Evolutionary conservation across 2,113 vertebrate species (phyloP).

Genomic region (Pleuronectes platessa): DNA sequence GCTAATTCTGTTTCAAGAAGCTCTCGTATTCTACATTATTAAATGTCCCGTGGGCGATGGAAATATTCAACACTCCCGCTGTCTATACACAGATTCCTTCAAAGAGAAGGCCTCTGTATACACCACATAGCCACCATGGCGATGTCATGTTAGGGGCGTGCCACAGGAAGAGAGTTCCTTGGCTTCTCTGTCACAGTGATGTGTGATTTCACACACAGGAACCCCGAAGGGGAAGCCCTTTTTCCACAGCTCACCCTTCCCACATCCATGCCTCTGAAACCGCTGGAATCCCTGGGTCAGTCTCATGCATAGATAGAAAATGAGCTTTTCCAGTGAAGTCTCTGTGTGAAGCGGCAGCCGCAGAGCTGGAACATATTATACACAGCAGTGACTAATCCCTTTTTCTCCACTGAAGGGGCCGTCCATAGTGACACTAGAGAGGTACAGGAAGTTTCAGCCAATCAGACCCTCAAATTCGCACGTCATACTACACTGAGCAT

Average conservation of each 20-base stretch:
- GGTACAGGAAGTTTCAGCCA: background rate
- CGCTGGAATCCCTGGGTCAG: slow-evolving; percentile 53
- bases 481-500: too few relatives aligned
- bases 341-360: slow-evolving; percentile 18
- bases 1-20: slow-evolving; percentile 24
- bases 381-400: background rate
- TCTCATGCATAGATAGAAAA: slow-evolving; percentile 39
- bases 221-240: slow-evolving; percentile 58
- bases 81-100: slow-evolving; percentile 24
- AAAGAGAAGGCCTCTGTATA: slow-evolving; percentile 44
- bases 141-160: slow-evolving; percentile 10
- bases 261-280: slow-evolving; percentile 40
- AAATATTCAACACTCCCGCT: slow-evolving; percentile 11
- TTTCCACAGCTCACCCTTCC: slow-evolving; percentile 49
- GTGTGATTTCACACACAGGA: slow-evolving; percentile 52
- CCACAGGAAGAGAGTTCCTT: slow-evolving; percentile 65
- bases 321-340: slow-evolving; percentile 51
- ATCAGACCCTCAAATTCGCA: background rate
- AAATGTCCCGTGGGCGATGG: slow-evolving; percentile 19
- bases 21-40: background rate
- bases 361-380: slow-evolving; percentile 42
- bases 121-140: background rate
- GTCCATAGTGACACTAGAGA: background rate
- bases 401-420: background rate
- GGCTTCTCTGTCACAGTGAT: slow-evolving; percentile 51